Conservation (phyloP, 2,113 vertebrate genomes). For the Laticauda laticaudata region DNA sequence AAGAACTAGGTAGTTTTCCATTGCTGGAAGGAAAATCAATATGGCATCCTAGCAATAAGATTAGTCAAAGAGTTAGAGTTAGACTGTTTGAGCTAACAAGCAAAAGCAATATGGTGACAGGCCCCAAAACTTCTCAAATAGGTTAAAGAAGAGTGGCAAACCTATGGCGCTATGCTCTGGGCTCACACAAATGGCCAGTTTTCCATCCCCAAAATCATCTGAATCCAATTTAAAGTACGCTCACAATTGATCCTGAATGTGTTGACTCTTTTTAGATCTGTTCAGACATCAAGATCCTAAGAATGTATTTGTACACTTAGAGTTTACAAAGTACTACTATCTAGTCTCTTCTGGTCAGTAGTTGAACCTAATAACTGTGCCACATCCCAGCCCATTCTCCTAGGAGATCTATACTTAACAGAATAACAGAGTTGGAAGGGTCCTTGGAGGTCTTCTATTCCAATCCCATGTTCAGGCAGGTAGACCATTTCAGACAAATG, state of each 20-base stretch:
- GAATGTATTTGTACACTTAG: neutral
- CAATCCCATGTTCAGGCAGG: neutral
- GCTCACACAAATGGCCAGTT: neutral
- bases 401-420: neutral
- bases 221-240: neutral
- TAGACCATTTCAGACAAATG: neutral
- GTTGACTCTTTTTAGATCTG: neutral
- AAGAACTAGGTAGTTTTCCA: conserved; percentile 37
- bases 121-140: conserved; percentile 39
- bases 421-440: neutral
- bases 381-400: neutral
- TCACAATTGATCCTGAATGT: neutral
- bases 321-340: neutral
- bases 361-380: neutral
- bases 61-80: neutral
- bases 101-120: conserved; percentile 33
- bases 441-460: neutral
- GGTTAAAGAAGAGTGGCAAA: conserved; percentile 23
- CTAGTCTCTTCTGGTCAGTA: neutral
- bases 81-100: conserved; percentile 52
- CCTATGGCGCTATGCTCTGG: neutral
- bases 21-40: neutral
- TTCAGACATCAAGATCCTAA: neutral
- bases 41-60: conserved; percentile 42
- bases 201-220: neutral